Evolutionary conservation across 2,797 vertebrate genomes (phyloP), one percentile per base, ranked within the genome.

Genomic region (Siniperca scherzeri): DNA sequence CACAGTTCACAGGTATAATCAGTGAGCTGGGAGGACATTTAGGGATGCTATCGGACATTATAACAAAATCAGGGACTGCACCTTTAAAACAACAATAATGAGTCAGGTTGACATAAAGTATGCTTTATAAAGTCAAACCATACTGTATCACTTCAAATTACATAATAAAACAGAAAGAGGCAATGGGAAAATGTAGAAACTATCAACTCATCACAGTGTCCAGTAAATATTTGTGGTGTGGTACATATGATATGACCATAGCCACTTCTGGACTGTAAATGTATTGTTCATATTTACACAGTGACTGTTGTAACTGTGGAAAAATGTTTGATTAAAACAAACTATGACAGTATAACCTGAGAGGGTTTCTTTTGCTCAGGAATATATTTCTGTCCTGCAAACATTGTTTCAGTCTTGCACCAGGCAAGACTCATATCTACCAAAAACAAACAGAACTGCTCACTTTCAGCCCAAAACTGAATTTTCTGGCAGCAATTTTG

Each of bases 351-450:
- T n/a, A 13, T 17, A 48, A 71, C 14, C 17, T 27, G 48, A 48
- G 36, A 72, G 42, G 27, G 22, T 48, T 82, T 44, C 12, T 42
- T 60, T 70, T 40, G 33, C 65, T 36, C 1, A 36, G 27, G 46
- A 38, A 65, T 10, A 67, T 62, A 78, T 52, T 77, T 48, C 14
- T 80, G 70, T 85, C 83, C 81, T 82, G 90, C 91, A 87, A 92
- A 93, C 94, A 94, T 94, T 95, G 93, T 95, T 95, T 95, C 93
- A 94, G 88, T 92, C 91, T 90, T 86, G 93, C 93, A 94, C 93
- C 89, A 91, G 93, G 78, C 68, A 92, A 90, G 80, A 90, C 84
- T 38, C 38, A 27, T 16, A 7, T 55, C 33, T n/a, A 19, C 14
- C 22, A 60, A 57, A 67, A 73, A 30, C 7, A 57, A 60, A 68